Conservation (phyloP, 2,888 invertebrate species). For the Eupithecia vulgata region DNA sequence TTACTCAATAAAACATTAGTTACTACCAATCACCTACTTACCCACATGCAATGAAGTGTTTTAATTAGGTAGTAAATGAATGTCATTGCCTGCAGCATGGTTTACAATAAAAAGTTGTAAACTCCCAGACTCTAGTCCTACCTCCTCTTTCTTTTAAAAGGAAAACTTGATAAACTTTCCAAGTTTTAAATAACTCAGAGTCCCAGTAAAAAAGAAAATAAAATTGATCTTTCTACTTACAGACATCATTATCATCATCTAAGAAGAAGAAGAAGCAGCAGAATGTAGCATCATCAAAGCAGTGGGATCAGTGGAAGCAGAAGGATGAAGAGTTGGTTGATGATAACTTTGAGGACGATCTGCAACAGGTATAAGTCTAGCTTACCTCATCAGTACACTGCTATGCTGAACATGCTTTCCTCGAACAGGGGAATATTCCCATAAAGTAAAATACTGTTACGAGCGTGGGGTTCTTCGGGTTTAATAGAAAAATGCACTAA, state of each 20-base stretch:
- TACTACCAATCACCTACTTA: background rate
- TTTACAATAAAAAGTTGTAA: no score
- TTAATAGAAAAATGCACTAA: no score
- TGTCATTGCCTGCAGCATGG: no score
- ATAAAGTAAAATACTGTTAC: background rate
- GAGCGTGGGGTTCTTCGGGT: no score
- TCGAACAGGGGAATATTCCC: background rate
- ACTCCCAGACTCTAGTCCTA: no score
- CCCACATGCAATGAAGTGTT: no score
- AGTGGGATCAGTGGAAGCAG: conserved; percentile 90
- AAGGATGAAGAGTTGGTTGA: conserved; percentile 88
- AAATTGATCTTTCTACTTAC: conserved; percentile 25
- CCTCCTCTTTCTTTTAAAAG: no score
- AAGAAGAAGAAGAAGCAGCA: conserved; percentile 79
- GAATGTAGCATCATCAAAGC: conserved; percentile 75
- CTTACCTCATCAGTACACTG: background rate
- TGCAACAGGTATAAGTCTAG: conserved; percentile 84
- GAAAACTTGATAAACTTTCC: no score
- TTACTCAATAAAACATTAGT: background rate
- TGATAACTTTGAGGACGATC: conserved; percentile 83
- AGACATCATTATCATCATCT: conserved; percentile 54
- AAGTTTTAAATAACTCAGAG: no score
- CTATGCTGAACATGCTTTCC: background rate
- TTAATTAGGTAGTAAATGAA: no score
- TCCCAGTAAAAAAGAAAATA: no score